Conservation (phyloP, 1,140 invertebrate genomes). For the Diuraphis noxia region DNA sequence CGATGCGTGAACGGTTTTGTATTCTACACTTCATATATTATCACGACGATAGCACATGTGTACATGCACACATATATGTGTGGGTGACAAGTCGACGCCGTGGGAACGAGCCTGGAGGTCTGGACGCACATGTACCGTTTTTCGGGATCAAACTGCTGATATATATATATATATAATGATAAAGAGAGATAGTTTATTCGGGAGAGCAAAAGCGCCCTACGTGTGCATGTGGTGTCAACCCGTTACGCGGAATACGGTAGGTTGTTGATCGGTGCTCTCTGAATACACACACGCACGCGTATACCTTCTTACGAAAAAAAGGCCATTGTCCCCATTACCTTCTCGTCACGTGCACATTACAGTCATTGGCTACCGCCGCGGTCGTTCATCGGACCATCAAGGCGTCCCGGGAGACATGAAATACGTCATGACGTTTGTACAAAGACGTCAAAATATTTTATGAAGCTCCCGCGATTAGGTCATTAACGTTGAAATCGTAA, state of each 20-base stretch:
- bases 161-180: not conserved
- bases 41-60: slow-evolving; percentile 40
- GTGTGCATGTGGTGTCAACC: slow-evolving; percentile 13
- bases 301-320: not conserved
- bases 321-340: slow-evolving; percentile 9
- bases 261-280: not conserved
- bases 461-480: not conserved
- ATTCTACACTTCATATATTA: slow-evolving; percentile 51
- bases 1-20: slow-evolving; percentile 49
- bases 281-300: not conserved
- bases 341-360: not conserved
- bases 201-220: slow-evolving; percentile 10
- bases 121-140: slow-evolving; percentile 45
- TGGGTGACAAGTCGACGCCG: slow-evolving; percentile 52
- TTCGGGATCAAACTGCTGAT: slow-evolving; percentile 10
- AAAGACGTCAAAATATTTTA: not conserved
- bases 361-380: not conserved
- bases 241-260: not conserved
- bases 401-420: not conserved
- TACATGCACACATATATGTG: not conserved
- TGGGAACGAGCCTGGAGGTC: slow-evolving; percentile 53
- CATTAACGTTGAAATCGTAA: not conserved
- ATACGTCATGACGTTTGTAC: not conserved
- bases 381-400: not conserved
- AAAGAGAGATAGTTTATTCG: slow-evolving; percentile 7